Evolutionary conservation across 2,888 invertebrate species (phyloP).

Genomic region (Thyatira batis): DNA sequence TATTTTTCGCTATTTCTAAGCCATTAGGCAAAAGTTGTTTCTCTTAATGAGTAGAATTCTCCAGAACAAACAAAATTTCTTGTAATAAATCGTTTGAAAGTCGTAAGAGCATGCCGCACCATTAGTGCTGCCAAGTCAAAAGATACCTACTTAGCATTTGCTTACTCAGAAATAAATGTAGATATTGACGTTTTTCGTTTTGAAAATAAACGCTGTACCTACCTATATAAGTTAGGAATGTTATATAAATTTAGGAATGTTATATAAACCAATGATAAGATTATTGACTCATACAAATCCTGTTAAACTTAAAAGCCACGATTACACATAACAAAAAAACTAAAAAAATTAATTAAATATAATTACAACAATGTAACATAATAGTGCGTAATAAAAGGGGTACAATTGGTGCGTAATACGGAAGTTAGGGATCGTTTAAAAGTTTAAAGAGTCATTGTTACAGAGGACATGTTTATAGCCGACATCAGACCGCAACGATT

Average conservation of each 20-base stretch:
- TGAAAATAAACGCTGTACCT: too few species aligned
- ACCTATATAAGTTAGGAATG: too few species aligned
- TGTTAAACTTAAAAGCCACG: neutral
- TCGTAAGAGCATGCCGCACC: slow-evolving; percentile 3
- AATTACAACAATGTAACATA: slow-evolving; percentile 7
- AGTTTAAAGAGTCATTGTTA: slow-evolving; percentile 52
- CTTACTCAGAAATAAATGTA: neutral
- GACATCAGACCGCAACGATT: slow-evolving; percentile 41
- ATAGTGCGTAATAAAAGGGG: slow-evolving; percentile 11
- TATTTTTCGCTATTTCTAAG: slow-evolving; percentile 5
- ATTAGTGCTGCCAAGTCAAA: neutral
- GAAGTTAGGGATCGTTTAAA: slow-evolving; percentile 42
- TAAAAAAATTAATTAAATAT: neutral
- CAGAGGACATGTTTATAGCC: slow-evolving; percentile 44
- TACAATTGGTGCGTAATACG: slow-evolving; percentile 33
- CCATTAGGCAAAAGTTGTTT: slow-evolving; percentile 12
- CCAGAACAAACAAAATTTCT: slow-evolving; percentile 9
- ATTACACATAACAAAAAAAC: neutral
- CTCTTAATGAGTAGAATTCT: slow-evolving; percentile 14
- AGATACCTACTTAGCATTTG: neutral
- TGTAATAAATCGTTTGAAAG: slow-evolving; percentile 7
- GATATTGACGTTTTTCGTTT: neutral
- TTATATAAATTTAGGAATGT: too few species aligned
- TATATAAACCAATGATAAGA: too few species aligned
- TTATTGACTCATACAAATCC: too few species aligned